These are phyloP conservation scores for Dendrocopos noguchii DNA, from an alignment of 2,113 vertebrate species.

Conservation along the genomic window DNA sequence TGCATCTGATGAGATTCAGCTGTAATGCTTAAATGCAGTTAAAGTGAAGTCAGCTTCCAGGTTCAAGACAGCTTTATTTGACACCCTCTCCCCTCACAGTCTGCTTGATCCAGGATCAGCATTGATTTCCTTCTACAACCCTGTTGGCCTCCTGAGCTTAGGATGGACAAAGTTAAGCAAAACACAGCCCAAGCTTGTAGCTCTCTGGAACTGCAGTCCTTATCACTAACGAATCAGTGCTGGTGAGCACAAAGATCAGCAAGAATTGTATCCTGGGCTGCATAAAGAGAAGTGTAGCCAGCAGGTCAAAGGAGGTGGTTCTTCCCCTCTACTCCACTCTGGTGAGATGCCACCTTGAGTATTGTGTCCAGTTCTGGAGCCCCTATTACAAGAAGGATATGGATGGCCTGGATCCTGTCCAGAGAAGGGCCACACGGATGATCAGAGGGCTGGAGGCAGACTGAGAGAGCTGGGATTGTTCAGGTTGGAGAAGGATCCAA, in stretches of 20 bases:
- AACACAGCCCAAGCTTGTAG: not conserved
- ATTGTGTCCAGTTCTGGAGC: too few relatives aligned
- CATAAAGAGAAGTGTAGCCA: too few relatives aligned
- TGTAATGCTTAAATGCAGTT: not conserved
- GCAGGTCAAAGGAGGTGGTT: too few relatives aligned
- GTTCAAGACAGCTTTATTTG: not conserved
- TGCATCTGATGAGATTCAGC: not conserved
- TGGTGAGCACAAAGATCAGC: not conserved
- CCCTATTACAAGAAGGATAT: too few relatives aligned
- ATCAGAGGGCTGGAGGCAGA: too few relatives aligned
- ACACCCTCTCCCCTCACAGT: not conserved
- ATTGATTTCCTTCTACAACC: not conserved
- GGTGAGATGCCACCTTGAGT: too few relatives aligned
- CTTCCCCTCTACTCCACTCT: too few relatives aligned
- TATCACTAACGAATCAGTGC: accelerated
- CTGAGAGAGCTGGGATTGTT: too few relatives aligned
- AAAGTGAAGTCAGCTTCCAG: not conserved
- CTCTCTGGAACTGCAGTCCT: accelerated
- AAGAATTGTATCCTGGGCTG: too few relatives aligned
- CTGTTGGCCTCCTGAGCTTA: not conserved
- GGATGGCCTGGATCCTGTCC: too few relatives aligned
- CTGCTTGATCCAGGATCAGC: not conserved
- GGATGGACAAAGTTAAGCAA: accelerated
- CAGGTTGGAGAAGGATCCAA: too few relatives aligned
- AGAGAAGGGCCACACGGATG: too few relatives aligned